Evolutionary conservation across 2,888 invertebrate species (phyloP).

Genomic region (Pristionchus entomophagus): DNA sequence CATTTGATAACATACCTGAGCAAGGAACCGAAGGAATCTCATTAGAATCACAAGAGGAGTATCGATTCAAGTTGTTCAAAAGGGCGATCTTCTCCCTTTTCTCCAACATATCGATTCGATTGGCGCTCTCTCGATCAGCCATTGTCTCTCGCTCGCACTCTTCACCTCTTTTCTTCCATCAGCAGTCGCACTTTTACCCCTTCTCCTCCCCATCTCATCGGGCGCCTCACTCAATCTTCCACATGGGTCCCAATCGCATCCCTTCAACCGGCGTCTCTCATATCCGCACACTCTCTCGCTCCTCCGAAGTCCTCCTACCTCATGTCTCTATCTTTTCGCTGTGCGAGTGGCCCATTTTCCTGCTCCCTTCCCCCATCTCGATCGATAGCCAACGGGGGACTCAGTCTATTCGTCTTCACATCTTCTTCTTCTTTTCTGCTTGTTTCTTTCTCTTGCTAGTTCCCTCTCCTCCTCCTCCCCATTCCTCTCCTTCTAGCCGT

Average conservation of each 20-base stretch:
- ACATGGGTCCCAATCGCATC: background rate
- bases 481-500: background rate
- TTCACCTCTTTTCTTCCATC: too few species aligned
- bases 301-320: background rate
- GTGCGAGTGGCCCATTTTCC: background rate
- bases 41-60: too few species aligned
- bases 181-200: background rate
- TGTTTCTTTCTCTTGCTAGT: background rate
- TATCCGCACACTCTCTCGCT: background rate
- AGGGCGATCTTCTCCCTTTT: too few species aligned
- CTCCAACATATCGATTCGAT: too few species aligned
- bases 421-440: background rate
- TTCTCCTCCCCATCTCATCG: background rate
- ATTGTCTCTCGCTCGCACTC: too few species aligned
- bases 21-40: too few species aligned
- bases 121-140: too few species aligned
- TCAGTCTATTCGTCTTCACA: slow-evolving; percentile 18
- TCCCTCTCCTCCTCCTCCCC: background rate
- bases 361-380: background rate
- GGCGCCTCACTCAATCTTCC: background rate
- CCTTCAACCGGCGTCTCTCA: background rate
- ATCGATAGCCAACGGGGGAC: slow-evolving; percentile 37
- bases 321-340: background rate
- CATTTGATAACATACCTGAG: too few species aligned
- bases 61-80: too few species aligned